Percentiles rank a stretch among this genome's conserved stretches.
Conservation (phyloP, 2,888 invertebrate species). For the Epinotia nisella region DNA sequence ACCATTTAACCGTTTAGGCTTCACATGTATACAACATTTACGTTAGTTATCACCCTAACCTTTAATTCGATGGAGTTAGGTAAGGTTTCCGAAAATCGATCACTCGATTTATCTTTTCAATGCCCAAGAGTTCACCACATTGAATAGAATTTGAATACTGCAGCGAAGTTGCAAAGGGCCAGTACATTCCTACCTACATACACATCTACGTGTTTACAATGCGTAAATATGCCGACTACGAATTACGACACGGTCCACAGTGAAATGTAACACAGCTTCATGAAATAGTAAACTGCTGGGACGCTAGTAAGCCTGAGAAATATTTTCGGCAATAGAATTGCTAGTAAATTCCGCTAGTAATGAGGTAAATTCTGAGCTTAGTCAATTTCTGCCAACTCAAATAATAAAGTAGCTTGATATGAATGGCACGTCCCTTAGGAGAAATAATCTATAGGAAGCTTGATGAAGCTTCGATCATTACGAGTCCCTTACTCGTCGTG, state of each 20-base stretch:
- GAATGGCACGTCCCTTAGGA: conserved; percentile 31
- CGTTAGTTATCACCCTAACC: background rate
- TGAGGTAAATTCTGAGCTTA: conserved; percentile 48
- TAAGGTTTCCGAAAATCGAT: background rate
- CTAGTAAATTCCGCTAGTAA: conserved; percentile 52
- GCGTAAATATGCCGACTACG: conserved; percentile 51
- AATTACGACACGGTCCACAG: conserved; percentile 45
- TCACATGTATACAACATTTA: conserved; percentile 59
- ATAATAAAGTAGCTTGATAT: conserved; percentile 50
- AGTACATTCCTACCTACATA: conserved; percentile 49
- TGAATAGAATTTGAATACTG: conserved; percentile 73
- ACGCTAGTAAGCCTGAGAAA: conserved; percentile 47
- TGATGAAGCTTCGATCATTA: conserved; percentile 4
- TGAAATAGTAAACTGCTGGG: conserved; percentile 51
- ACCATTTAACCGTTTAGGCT: no score
- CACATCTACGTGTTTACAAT: conserved; percentile 56
- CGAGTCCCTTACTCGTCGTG: background rate
- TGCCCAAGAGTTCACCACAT: conserved; percentile 64
- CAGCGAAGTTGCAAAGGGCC: conserved; percentile 56
- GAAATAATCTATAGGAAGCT: conserved; percentile 18
- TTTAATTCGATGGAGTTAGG: background rate
- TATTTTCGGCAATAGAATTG: conserved; percentile 50
- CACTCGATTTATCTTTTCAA: conserved; percentile 71
- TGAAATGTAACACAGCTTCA: conserved; percentile 52
- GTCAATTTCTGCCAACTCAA: conserved; percentile 51